Evolutionary conservation across 1,140 invertebrate species (phyloP), one percentile per base, ranked within the genome.

Genomic region (Psilanteris sp.): DNA sequence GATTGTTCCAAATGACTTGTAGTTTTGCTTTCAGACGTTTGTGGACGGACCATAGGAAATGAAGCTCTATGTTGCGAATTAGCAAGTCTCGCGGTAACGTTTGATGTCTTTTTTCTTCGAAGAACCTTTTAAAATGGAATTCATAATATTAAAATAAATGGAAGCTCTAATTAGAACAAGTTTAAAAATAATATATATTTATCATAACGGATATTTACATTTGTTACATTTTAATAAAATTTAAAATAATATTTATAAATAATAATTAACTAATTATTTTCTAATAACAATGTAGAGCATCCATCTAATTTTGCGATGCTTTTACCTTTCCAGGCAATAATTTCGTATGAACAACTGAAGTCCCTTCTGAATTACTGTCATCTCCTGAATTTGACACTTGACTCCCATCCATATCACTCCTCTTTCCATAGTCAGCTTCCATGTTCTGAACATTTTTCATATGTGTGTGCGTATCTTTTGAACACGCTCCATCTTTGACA

Each of bases 281-380:
- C n/a, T n/a, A n/a, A n/a, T n/a, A n/a, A n/a, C n/a, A n/a, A n/a
- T n/a, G n/a, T n/a, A n/a, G n/a, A n/a, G n/a, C n/a, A n/a, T n/a
- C n/a, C n/a, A n/a, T n/a, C n/a, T n/a, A n/a, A n/a, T n/a, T n/a
- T n/a, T n/a, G n/a, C n/a, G 18, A 20, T 20, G 18, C 18, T 20
- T 20, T 20, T 16, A 70, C 92, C 87, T 93, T 93, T 54, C 92
- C 93, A 9, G 92, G 90, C 22, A 93, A 91, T 62, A 93, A 78
- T 75, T 92, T 91, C 0, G 91, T 91, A 64, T 91, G 91, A 4
- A 93, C 90, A 32, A 92, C 77, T n/a, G 89, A 88, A 64, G 87
- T 89, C 70, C 91, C 92, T 52, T 91, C 90, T 26, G 84, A 82
- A 36, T 86, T 85, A 67, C 86, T 87, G n/a, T 89, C 88, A 44